Base-by-base conservation (phyloP, 2,113 vertebrate genomes). In the Eonycteris spelaea region DNA sequence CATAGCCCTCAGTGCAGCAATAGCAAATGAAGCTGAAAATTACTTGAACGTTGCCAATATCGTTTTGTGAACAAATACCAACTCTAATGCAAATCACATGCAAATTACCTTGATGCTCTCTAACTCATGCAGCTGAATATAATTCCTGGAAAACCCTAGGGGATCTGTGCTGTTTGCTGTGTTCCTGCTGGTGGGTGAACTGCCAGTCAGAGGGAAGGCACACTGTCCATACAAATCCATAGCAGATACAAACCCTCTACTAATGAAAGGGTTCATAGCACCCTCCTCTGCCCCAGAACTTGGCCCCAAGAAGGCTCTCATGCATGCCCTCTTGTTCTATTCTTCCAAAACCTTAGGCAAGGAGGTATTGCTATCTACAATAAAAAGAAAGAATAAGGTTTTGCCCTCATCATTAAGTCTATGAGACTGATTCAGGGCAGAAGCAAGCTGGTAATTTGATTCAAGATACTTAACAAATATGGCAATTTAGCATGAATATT, bases 11-110 rank as follows among this genome's bases (percentile, higher is more conserved):
- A 28, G 24, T 63, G 61, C 16, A 91, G 53, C 68, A 77, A 51
- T 83, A 73, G 45, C 33, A 92, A 94, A 83, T 87, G 92, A 83
- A 78, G 38, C 57, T 93, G 75, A 95, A 95, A 79, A 87, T 84
- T 78, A 74, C 68, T 86, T 83, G 85, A 74, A 82, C 61, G 48
- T 71, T 86, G 45, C 61, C 55, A 74, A 65, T 73, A 53, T 33
- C 5, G 7, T 94, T 82, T 82, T 78, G 57, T 94, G 80, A 86
- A 67, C 30, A 89, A 51, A 94, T 30, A 51, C 3, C 45, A 71
- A 57, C 40, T 68, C 13, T 74, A 63, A 87, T 75, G 74, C 48
- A 90, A 96, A 92, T 57, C 3, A 75, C 6, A 24, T 83, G 59
- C 55, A 87, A 95, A 92, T 83, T 21, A 55, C 16, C 16, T 16